Base-by-base conservation (phyloP, 2,888 invertebrate species). In the Andrena praecox region DNA sequence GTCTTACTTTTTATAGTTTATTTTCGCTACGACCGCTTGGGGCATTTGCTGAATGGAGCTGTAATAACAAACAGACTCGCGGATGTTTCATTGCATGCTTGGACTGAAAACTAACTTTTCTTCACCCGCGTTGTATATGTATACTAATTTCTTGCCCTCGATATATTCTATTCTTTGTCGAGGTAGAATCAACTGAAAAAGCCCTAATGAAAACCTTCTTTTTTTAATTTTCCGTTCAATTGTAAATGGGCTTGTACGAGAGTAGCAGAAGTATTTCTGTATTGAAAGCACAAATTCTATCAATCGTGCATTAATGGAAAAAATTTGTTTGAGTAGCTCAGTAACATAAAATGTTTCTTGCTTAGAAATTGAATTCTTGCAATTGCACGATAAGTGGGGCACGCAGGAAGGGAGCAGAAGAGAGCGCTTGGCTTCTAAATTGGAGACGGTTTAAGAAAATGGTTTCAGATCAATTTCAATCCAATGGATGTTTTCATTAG, bases 1-100 rank as follows among this genome's bases (percentile, higher is more conserved):
- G 66, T 72, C 54, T 71, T 12, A 56, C 60, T 62, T 81, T 81
- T 82, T 77, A 82, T 77, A 54, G 77, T 81, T 82, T 82, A 81
- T 82, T 81, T 77, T 69, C 10, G 69, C 60, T 69, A 67, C 48
- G 64, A 68, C 59, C 63, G 16, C 48, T 56, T 27, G 27, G 60
- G 24, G 27, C 64, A 69, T 81, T 82, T 50, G 72, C 63, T 54
- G 66, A 72, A 72, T 69, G 77, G 29, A 29, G 52, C 69, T 70
- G 72, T 48, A 81, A 82, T 62, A 82, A 81, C 42, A 82, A 81
- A 82, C 82, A n/a, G 35, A n/a, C 64, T 8, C 70, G 60, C 68
- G 72, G 68, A 54, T 80, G 60, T 72, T 82, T 33, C 59, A 59
- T 66, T 54, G 71, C 56, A 54, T 20, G 16, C 48, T 71, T 33